A percentile compares a stretch with the other conserved stretches of the same genome.
phyloP scores from a whole-genome alignment of 2,113 vertebrate genomes.

The Solea senegalensis region DNA sequence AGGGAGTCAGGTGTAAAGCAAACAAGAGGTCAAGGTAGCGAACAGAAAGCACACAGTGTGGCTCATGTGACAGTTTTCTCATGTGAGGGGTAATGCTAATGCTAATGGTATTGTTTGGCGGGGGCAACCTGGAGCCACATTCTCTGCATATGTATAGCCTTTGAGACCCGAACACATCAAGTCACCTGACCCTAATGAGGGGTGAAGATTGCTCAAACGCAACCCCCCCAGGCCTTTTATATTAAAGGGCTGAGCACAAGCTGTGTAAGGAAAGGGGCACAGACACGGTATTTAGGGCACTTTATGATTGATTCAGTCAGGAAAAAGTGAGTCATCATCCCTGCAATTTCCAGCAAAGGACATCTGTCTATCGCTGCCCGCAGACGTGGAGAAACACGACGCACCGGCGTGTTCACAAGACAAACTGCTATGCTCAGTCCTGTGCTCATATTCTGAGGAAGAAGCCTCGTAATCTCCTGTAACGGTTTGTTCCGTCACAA shows the following conservation, averaged over 20 bases:
- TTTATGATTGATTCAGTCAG: constrained; percentile 46
- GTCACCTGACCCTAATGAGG: constrained; percentile 35
- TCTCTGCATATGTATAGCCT: neutral
- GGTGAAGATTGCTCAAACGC: constrained; percentile 11
- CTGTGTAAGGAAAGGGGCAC: neutral
- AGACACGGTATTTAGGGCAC: constrained; percentile 25
- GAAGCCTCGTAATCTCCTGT: neutral
- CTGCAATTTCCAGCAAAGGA: constrained; percentile 24
- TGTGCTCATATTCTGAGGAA: neutral
- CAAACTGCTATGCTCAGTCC: neutral
- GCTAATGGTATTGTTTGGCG: constrained; percentile 11
- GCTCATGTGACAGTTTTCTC: constrained; percentile 52
- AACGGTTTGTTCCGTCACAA: constrained; percentile 9
- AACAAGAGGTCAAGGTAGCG: constrained; percentile 47
- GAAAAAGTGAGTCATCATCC: constrained; percentile 31
- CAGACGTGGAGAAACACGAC: neutral
- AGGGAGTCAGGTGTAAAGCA: constrained; percentile 21
- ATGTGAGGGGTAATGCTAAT: constrained; percentile 33
- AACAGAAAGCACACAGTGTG: neutral
- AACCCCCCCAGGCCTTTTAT: neutral
- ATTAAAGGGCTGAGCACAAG: constrained; percentile 30
- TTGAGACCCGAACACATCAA: neutral
- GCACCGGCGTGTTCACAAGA: neutral
- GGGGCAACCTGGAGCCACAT: neutral
- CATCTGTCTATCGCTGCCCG: constrained; percentile 16